Evolutionary conservation across 1,140 invertebrate genomes (phyloP), one percentile per base, ranked within the genome.

Genomic region (Lepidotrigona ventralis): DNA sequence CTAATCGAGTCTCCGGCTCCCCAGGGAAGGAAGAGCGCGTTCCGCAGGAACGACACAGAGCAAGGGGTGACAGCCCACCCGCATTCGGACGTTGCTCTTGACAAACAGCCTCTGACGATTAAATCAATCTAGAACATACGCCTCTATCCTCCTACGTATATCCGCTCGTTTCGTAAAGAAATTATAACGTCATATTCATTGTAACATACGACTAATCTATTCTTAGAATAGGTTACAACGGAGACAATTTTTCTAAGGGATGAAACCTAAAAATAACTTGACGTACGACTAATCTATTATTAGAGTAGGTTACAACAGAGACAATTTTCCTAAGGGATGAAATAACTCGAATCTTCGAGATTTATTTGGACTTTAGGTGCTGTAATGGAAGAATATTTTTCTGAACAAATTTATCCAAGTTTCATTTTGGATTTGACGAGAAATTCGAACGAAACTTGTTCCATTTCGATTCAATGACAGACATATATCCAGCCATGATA

Each of bases 101-200:
- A 89, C 85, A 86, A 89, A 89, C 88, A 75, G 63, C 56, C 29
- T 39, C 79, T 60, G 63, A 83, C 79, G 87, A 89, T 89, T 89
- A 88, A 89, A 89, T 88, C 88, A 88, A 86, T 88, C 81, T 71
- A 51, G 23, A 63, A 73, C 64, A 86, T 76, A 82, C 56, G 76
- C 53, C 53, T 39, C 53, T 63, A 68, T 82, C 80, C 78, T 72
- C 56, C 19, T 9, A 6, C 58, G n/a, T 33, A 63, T 23, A 77
- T 69, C 74, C n/a, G 60, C 23, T n/a, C 63, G 66, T 54, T 15
- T 56, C 51, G 2, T 46, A 29, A 21, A 26, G 54, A 68, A 29
- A 68, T 29, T 68, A 11, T 11, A n/a, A 15, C 15, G 23, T 4
- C 21, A 11, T 29, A 19, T 66, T 33, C 15, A 11, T 46, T 46